phyloP scores from a whole-genome alignment of 2,113 vertebrate genomes.

The Dendropsophus ebraccatus region DNA sequence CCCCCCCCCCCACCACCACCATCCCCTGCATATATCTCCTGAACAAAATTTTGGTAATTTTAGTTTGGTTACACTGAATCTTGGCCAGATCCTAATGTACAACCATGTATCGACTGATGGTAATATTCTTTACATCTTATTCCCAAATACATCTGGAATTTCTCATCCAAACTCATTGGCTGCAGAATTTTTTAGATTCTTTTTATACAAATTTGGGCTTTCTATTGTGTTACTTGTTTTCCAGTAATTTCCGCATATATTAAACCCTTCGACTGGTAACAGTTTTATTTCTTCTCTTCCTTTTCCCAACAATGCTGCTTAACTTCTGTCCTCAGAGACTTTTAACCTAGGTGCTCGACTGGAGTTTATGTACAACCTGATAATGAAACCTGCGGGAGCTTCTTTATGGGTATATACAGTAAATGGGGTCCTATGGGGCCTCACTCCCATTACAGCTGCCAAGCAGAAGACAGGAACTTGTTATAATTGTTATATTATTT shows the following conservation, averaged over 20 bases:
- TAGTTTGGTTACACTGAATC: too few relatives aligned
- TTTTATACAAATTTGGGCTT: neutral
- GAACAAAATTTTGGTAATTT: too few relatives aligned
- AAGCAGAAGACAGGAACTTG: neutral
- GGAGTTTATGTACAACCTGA: constrained; percentile 3
- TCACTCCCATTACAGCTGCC: neutral
- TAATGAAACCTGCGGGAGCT: neutral
- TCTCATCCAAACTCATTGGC: neutral
- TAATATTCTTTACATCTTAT: too few relatives aligned
- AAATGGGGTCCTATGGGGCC: neutral
- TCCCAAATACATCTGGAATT: neutral
- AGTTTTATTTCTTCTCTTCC: neutral
- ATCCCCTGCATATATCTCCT: too few relatives aligned
- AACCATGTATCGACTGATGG: neutral
- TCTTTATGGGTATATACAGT: neutral
- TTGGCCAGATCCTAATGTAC: neutral
- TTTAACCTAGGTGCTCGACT: constrained; percentile 16
- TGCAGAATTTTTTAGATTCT: neutral
- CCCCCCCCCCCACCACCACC: too few relatives aligned
- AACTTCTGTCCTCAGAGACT: constrained; percentile 10
- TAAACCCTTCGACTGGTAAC: neutral
- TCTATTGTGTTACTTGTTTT: neutral
- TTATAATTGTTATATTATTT: neutral
- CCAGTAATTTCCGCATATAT: neutral
- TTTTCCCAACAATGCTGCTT: constrained; percentile 30